These are phyloP conservation scores for Dissostichus mawsoni DNA, from an alignment of 2,113 vertebrate genomes.

Conservation along the genomic window DNA sequence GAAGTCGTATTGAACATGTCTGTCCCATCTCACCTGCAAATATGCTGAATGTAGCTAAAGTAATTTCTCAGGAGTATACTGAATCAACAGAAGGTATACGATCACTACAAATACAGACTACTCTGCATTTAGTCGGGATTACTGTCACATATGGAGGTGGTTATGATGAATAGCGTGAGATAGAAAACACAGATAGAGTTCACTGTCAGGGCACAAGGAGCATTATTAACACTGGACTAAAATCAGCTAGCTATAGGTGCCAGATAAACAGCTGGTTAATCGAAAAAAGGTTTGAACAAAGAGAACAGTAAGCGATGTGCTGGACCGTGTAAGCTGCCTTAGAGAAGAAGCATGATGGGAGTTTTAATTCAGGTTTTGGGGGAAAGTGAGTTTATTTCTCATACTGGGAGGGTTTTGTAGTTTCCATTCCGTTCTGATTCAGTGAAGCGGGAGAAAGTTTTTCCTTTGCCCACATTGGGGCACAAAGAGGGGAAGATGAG, in stretches of 20 bases:
- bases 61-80: not conserved
- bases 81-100: constrained; percentile 8
- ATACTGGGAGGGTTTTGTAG: no score
- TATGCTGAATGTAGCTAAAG: not conserved
- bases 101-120: constrained; percentile 5
- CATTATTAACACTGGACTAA: constrained; percentile 11
- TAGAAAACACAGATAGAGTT: constrained; percentile 22
- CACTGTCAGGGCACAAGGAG: constrained; percentile 27
- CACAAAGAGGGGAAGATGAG: constrained; percentile 36
- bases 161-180: constrained; percentile 5
- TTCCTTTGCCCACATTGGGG: constrained; percentile 18
- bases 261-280: not conserved
- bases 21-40: constrained; percentile 22
- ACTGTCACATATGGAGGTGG: constrained; percentile 2
- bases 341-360: constrained; percentile 17
- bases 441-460: constrained; percentile 19
- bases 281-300: not conserved
- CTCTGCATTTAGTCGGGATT: constrained; percentile 18
- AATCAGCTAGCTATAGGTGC: not conserved
- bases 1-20: not conserved
- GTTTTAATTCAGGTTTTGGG: constrained; percentile 3
- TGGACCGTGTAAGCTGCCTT: constrained; percentile 13
- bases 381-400: no score
- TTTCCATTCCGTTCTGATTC: no score
- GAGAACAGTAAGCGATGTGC: not conserved